Conservation (phyloP, 92 coral and sea anemone species). For the Porites divaricata region DNA sequence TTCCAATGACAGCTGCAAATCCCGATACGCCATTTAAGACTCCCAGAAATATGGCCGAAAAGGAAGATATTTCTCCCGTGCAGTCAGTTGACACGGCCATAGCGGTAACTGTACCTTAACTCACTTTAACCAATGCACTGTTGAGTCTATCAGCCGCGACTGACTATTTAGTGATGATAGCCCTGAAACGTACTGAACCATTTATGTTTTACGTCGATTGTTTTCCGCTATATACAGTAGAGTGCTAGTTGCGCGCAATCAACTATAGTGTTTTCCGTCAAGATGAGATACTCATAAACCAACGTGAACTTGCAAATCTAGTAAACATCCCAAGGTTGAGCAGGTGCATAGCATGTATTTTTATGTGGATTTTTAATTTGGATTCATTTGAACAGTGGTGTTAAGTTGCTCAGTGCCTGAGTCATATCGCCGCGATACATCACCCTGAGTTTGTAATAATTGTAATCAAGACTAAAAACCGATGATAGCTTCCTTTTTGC, state of each 20-base stretch:
- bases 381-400: background rate
- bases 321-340: background rate
- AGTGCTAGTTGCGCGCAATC: background rate
- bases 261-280: background rate
- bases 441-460: background rate
- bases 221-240: too few relatives aligned
- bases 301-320: background rate
- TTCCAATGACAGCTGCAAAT: slow-evolving; percentile 37
- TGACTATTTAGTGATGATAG: too few relatives aligned
- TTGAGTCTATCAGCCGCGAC: background rate
- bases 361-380: background rate
- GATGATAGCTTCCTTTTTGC: too few relatives aligned
- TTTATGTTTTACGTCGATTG: too few relatives aligned
- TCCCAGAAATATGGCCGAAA: slow-evolving; percentile 24
- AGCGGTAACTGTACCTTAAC: background rate
- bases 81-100: background rate
- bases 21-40: slow-evolving; percentile 24
- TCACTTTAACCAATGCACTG: too few relatives aligned
- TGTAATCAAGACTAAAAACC: too few relatives aligned
- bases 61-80: slow-evolving; percentile 22
- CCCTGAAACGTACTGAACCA: too few relatives aligned
- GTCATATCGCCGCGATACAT: background rate
- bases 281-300: background rate
- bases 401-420: background rate
- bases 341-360: background rate